These are phyloP conservation scores for Stegophylla sp. DNA, from an alignment of 2,888 invertebrate genomes.

Conservation along the genomic window DNA sequence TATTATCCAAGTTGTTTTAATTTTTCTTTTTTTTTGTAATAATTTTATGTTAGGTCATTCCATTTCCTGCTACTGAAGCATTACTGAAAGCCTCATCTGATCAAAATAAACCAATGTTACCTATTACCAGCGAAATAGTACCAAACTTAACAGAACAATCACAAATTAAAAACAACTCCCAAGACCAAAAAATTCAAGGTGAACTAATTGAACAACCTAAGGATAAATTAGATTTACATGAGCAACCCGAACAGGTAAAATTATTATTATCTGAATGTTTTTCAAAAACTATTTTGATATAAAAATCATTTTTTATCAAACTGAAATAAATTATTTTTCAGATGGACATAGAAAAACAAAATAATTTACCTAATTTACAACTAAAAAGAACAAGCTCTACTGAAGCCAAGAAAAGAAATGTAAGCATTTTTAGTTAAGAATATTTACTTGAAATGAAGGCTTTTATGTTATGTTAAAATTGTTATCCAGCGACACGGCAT, in stretches of 20 bases:
- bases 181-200: slow-evolving; percentile 1
- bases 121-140: no score
- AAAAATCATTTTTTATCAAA: no score
- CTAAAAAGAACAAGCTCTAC: slow-evolving; percentile 15
- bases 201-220: neutral
- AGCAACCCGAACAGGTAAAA: neutral
- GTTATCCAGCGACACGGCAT: no score
- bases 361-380: neutral
- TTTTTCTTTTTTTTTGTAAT: neutral
- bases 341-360: neutral
- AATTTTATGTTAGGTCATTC: slow-evolving; percentile 4
- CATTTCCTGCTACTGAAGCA: neutral
- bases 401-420: neutral
- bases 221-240: neutral
- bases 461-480: no score
- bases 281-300: no score
- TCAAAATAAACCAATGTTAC: no score
- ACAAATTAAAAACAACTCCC: neutral
- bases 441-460: no score
- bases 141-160: neutral
- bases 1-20: neutral
- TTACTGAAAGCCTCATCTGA: no score
- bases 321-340: neutral
- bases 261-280: no score
- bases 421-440: slow-evolving; percentile 5